Percentiles rank a stretch among this genome's conserved stretches.
Evolutionary conservation across 1,140 invertebrate species (phyloP).

Genomic region (Drosophila tristis): DNA sequence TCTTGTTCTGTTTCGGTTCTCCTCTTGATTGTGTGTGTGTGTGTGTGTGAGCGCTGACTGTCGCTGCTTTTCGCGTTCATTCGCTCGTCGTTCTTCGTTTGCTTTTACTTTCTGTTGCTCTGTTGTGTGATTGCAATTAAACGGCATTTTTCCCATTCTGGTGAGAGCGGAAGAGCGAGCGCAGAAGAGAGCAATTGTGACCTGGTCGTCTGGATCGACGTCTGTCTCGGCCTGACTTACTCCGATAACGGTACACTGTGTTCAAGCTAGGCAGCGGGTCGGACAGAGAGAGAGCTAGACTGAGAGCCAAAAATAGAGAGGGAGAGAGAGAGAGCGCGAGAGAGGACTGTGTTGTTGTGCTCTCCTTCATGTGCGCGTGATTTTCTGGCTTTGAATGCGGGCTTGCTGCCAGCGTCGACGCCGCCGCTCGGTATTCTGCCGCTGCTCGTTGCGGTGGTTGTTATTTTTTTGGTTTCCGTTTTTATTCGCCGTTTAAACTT

Average conservation of each 20-base stretch:
- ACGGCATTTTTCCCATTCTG: slow-evolving; percentile 74
- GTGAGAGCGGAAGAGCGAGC: slow-evolving; percentile 33
- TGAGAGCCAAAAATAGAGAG: slow-evolving; percentile 1
- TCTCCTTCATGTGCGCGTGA: slow-evolving; percentile 68
- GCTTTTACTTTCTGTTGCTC: slow-evolving; percentile 74
- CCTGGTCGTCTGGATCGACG: slow-evolving; percentile 43
- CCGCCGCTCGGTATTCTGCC: slow-evolving; percentile 44
- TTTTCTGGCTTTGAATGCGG: slow-evolving; percentile 78
- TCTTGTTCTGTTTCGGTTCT: slow-evolving; percentile 31
- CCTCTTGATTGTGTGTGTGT: slow-evolving; percentile 16
- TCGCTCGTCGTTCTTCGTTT: slow-evolving; percentile 43
- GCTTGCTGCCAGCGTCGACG: slow-evolving; percentile 65
- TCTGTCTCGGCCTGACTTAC: slow-evolving; percentile 48
- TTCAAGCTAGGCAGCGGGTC: slow-evolving; percentile 24
- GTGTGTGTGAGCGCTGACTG: slow-evolving; percentile 33
- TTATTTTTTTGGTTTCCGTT: slow-evolving; percentile 79
- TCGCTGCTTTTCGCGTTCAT: slow-evolving; percentile 57
- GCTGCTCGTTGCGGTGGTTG: slow-evolving; percentile 69
- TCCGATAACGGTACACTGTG: slow-evolving; percentile 71
- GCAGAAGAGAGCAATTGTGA: slow-evolving; percentile 19
- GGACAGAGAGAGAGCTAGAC: slow-evolving; percentile 9
- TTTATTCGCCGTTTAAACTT: slow-evolving; percentile 84
- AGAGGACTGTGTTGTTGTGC: slow-evolving; percentile 9
- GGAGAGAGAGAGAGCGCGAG: slow-evolving; percentile 21
- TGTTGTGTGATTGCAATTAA: slow-evolving; percentile 65